Evolutionary conservation across 1,140 invertebrate genomes (phyloP).

Genomic region (Temnothorax longispinosus): DNA sequence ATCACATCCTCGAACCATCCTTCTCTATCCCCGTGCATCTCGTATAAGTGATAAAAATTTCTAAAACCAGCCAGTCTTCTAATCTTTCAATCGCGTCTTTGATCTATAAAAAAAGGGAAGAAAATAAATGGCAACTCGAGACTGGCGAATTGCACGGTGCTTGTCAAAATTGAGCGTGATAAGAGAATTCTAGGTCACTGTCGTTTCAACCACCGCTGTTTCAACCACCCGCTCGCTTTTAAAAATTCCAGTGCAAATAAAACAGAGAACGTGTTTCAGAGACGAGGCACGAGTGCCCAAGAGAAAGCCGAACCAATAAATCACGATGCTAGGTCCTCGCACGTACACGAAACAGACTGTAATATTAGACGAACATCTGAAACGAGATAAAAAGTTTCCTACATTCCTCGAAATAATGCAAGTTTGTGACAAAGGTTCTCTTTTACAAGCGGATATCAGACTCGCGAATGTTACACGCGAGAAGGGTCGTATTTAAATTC

Average conservation of each 20-base stretch:
- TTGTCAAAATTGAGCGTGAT: background rate
- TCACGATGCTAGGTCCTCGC: constrained; percentile 15
- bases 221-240: background rate
- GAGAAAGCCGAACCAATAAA: constrained; percentile 57
- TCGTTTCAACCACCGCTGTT: background rate
- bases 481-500: constrained; percentile 11
- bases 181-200: background rate
- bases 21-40: background rate
- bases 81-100: background rate
- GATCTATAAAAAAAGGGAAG: background rate
- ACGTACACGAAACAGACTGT: background rate
- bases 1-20: background rate
- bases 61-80: background rate
- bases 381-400: background rate
- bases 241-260: background rate
- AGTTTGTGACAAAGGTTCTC: background rate
- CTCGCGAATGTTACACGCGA: background rate
- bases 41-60: background rate
- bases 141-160: background rate
- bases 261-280: background rate
- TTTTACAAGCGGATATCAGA: background rate
- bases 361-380: background rate
- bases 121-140: background rate
- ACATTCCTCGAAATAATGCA: background rate
- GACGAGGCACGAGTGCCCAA: constrained; percentile 29